phyloP scores from a whole-genome alignment of 2,797 vertebrate genomes.

The Pangasius sanitwongsei region DNA sequence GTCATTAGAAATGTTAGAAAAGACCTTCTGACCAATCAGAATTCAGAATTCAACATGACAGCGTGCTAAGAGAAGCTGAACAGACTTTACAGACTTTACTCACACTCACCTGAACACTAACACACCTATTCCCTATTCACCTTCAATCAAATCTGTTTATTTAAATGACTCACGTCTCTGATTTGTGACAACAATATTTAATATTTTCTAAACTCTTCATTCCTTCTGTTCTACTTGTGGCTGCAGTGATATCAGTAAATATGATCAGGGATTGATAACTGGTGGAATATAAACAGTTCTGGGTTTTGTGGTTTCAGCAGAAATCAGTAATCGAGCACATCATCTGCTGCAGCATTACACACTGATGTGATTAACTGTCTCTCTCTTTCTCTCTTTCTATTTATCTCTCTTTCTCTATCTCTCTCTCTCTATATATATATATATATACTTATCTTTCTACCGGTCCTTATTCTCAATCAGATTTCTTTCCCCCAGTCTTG shows the following conservation, averaged over 20 bases:
- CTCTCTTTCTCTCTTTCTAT: not conserved
- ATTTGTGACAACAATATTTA: not conserved
- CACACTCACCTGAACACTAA: not conserved
- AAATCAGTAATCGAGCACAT: slow-evolving; percentile 13
- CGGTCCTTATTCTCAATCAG: not conserved
- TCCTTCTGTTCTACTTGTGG: not conserved
- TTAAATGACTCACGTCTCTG: not conserved
- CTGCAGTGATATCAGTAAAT: not conserved
- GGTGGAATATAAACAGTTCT: not conserved
- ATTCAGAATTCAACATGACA: too few species aligned
- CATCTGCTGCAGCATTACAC: not conserved
- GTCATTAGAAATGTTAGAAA: not conserved
- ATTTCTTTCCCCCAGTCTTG: not conserved
- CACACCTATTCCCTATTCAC: not conserved
- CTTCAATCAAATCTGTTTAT: not conserved
- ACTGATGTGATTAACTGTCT: not conserved
- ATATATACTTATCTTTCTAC: not conserved
- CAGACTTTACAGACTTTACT: too few species aligned
- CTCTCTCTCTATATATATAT: not conserved
- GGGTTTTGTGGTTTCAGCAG: slow-evolving; percentile 1
- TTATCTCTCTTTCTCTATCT: not conserved
- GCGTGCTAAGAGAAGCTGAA: not conserved
- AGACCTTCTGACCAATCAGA: too few species aligned
- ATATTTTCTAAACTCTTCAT: not conserved
- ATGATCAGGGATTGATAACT: not conserved